These are phyloP conservation scores for Melikaiella ostensackeni DNA, from an alignment of 2,888 invertebrate genomes.

Conservation along the genomic window DNA sequence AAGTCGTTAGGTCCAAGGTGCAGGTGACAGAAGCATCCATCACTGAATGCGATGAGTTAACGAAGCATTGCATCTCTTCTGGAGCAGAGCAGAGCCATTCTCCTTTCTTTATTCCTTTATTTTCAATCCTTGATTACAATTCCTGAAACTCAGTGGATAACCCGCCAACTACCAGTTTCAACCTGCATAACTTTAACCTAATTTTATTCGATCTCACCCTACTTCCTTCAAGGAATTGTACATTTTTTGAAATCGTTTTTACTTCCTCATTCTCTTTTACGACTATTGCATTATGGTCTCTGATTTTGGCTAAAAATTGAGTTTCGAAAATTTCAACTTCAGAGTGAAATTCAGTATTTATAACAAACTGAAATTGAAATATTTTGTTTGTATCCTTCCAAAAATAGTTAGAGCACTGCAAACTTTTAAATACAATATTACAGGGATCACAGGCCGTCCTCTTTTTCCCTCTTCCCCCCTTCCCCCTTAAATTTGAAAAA, in stretches of 20 bases:
- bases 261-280: not conserved
- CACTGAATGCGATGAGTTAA: slow-evolving; percentile 31
- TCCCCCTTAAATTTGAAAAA: no score
- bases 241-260: not conserved
- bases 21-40: slow-evolving; percentile 36
- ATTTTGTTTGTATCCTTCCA: no score
- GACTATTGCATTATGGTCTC: not conserved
- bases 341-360: no score
- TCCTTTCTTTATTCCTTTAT: not conserved
- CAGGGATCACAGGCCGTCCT: no score
- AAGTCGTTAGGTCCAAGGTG: slow-evolving; percentile 33
- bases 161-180: not conserved
- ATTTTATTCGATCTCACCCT: not conserved
- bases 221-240: not conserved
- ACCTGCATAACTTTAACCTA: not conserved
- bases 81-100: slow-evolving; percentile 2
- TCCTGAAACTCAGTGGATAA: not conserved
- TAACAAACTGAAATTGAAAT: no score
- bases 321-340: not conserved
- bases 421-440: no score
- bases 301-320: not conserved
- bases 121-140: not conserved
- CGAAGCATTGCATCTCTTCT: slow-evolving; percentile 20
- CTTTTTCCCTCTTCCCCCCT: no score
- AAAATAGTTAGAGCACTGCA: no score